A percentile compares a stretch with the other conserved stretches of the same genome.
Evolutionary conservation across 2,888 invertebrate species (phyloP).

Genomic region (Platycheirus albimanus): DNA sequence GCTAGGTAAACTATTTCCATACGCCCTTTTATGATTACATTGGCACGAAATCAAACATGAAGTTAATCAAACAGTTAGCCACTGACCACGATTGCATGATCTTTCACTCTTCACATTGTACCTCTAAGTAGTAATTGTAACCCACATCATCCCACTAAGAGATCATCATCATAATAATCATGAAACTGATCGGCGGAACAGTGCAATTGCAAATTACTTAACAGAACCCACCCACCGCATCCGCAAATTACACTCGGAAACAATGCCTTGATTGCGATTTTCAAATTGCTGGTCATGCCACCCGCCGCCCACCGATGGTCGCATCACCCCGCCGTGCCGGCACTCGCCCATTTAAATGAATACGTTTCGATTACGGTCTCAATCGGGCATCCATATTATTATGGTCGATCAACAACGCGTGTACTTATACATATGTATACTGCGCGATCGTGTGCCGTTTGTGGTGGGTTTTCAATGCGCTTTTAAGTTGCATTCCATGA

Average conservation of each 20-base stretch:
- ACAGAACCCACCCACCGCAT: slow-evolving; percentile 38
- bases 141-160: slow-evolving; percentile 33
- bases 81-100: slow-evolving; percentile 13
- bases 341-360: too few species aligned
- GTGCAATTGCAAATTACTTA: slow-evolving; percentile 58
- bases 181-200: slow-evolving; percentile 44
- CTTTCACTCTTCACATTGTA: slow-evolving; percentile 2
- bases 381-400: slow-evolving; percentile 57
- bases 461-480: slow-evolving; percentile 49
- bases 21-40: too few species aligned
- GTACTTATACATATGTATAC: slow-evolving; percentile 10
- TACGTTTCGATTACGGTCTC: slow-evolving; percentile 60
- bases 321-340: too few species aligned
- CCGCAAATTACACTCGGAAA: not conserved
- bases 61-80: slow-evolving; percentile 28
- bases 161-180: slow-evolving; percentile 64
- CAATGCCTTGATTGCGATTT: slow-evolving; percentile 20
- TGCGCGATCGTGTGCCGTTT: slow-evolving; percentile 58
- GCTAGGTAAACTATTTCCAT: not conserved
- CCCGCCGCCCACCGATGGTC: slow-evolving; percentile 9
- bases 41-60: slow-evolving; percentile 55
- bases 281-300: slow-evolving; percentile 30
- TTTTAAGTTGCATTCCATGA: slow-evolving; percentile 22
- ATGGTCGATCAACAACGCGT: slow-evolving; percentile 46
- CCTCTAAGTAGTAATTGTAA: slow-evolving; percentile 18